A percentile compares a stretch with the other conserved stretches of the same genome.
Evolutionary conservation across 2,888 invertebrate species (phyloP).

Genomic region (Leptinotarsa rubiginosa): DNA sequence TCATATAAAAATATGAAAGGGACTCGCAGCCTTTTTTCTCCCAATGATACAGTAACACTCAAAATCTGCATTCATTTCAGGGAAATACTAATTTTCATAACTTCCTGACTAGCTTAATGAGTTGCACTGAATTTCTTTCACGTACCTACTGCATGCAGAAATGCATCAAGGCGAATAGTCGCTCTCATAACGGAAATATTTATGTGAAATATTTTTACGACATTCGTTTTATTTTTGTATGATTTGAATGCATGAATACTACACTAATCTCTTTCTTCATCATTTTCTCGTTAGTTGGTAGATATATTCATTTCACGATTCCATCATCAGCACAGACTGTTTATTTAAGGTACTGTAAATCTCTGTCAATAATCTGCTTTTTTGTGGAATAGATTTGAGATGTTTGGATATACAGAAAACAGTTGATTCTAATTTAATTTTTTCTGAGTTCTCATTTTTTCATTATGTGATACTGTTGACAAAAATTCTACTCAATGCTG

Average conservation of each 20-base stretch:
- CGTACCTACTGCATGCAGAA: not conserved
- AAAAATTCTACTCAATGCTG: too few species aligned
- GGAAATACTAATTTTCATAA: not conserved
- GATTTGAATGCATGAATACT: constrained; percentile 23
- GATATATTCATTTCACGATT: constrained; percentile 33
- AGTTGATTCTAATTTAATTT: not conserved
- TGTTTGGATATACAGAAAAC: not conserved
- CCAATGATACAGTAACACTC: too few species aligned
- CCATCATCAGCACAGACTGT: constrained; percentile 41
- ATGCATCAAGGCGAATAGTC: not conserved
- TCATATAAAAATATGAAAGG: too few species aligned
- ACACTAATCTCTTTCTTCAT: constrained; percentile 20
- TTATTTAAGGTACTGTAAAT: constrained; percentile 39
- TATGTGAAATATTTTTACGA: constrained; percentile 37
- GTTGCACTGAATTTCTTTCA: not conserved
- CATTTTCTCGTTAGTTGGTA: constrained; percentile 29
- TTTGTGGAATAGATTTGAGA: not conserved
- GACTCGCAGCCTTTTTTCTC: too few species aligned
- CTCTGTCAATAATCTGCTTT: not conserved
- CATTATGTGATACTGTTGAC: too few species aligned
- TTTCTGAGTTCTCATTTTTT: not conserved
- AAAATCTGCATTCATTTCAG: not conserved
- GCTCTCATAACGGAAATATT: constrained; percentile 11
- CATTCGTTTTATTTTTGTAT: constrained; percentile 11
- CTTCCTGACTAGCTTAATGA: not conserved